Base-by-base conservation (phyloP, 2,888 invertebrate genomes). In the Ormyrus rosae region DNA sequence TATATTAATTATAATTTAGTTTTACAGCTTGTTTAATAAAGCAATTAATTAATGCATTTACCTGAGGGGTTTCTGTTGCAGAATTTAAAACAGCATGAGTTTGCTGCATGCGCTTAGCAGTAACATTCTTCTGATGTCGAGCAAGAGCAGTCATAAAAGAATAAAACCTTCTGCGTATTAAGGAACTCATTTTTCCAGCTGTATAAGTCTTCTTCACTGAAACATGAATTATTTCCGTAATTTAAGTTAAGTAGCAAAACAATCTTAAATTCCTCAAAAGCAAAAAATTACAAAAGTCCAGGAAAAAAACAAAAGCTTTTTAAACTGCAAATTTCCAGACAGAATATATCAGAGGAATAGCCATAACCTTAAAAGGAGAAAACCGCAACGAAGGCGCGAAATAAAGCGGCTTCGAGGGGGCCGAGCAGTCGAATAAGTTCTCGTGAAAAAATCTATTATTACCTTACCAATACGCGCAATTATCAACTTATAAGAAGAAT, bases 1-100 rank as follows among this genome's bases (percentile, higher is more conserved):
- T 34, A 34, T 34, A 34, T 2, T 34, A 34, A 34, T 34, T 34
- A 34, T 34, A 34, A 34, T 34, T 34, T 34, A 34, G 34, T 34
- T 34, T 34, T 34, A 34, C 34, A 34, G 34, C 34, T 34, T 34
- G 2, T 34, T 34, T 34, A 34, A 34, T 34, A 34, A 34, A 34
- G 34, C 34, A 34, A 34, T 34, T 34, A 34, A 34, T 34, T 34
- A 2, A 34, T 34, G 34, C 34, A 34, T 34, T 34, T 34, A 88
- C 87, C 84, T 84, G 85, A 58, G 82, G 85, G 67, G 84, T 84
- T 67, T 88, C 86, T 71, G 83, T 85, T 50, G 85, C 83, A 13
- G 87, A 86, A 72, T 86, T 87, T 13, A 86, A 70, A 48, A 86
- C 88, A 55, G 86, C 86, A 81, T 86, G 83, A 55, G 86, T 87